phyloP scores from a whole-genome alignment of 2,888 invertebrate species.

The Bimastos eiseni region DNA sequence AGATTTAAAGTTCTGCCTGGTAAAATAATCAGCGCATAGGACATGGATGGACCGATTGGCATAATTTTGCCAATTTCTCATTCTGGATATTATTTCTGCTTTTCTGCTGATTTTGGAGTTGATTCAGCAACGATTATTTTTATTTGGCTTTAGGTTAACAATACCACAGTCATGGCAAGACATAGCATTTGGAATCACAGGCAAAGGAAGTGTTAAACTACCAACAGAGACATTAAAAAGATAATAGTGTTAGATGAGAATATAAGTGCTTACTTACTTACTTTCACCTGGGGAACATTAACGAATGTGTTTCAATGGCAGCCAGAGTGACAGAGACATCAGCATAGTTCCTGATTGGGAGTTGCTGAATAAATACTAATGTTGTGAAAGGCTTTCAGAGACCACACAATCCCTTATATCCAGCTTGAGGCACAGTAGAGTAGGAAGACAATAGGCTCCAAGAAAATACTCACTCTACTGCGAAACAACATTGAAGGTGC shows the following conservation, averaged over 20 bases:
- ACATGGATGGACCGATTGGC: too few species aligned
- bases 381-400: neutral
- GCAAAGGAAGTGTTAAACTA: neutral
- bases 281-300: neutral
- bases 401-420: neutral
- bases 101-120: too few species aligned
- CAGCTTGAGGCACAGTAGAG: neutral
- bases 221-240: neutral
- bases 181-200: neutral
- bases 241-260: neutral
- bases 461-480: neutral
- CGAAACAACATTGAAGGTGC: neutral
- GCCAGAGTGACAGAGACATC: neutral
- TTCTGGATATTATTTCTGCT: too few species aligned
- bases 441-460: neutral
- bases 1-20: neutral
- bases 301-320: neutral
- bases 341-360: neutral
- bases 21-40: neutral
- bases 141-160: neutral
- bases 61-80: too few species aligned
- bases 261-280: neutral
- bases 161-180: neutral
- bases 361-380: neutral
- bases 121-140: too few species aligned